Evolutionary conservation across 2,888 invertebrate genomes (phyloP), one percentile per base, ranked within the genome.

Genomic region (Blastobasis adustella): DNA sequence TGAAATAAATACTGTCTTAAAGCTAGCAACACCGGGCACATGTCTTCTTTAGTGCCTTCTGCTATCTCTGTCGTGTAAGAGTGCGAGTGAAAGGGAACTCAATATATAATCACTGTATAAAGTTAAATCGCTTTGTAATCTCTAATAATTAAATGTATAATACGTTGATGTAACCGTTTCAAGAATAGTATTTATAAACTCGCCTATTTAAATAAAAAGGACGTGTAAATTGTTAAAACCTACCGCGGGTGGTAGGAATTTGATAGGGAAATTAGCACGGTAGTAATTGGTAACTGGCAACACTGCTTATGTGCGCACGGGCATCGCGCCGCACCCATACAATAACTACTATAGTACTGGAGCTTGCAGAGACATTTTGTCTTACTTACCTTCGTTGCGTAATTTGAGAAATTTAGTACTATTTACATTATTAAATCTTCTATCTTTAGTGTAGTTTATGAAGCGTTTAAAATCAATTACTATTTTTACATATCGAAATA

Each of bases 301-400:
- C 65, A 69, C 66, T 63, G 69, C 71, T 71, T 67, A 61, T 49
- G 68, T 67, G 65, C 69, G 69, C 68, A 69, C 69, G 68, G 60
- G 73, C 72, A 63, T 56, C 61, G 70, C 68, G 71, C 65, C 66
- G 73, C 69, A 70, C 68, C 66, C 66, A 66, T 73, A 82, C 81
- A 82, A 82, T 82, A 83, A 82, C 69, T 79, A 81, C 58, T 63
- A 65, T 76, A 70, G 63, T 65, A 65, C 70, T 63, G 69, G 66
- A 58, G 61, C 77, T 80, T 79, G 81, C 69, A 37, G 78, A 70
- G 79, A 78, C 74, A 73, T 71, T 67, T 48, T 37, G 46, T 23
- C 23, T 23, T 23, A 23, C 23, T n/a, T 2, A 23, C 23, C 23
- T 23, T 2, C 23, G 23, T 23, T 23, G 23, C 23, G 23, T 1